phyloP scores from a whole-genome alignment of 2,797 vertebrate genomes.

The Lepidocolaptes lacrymiger region DNA sequence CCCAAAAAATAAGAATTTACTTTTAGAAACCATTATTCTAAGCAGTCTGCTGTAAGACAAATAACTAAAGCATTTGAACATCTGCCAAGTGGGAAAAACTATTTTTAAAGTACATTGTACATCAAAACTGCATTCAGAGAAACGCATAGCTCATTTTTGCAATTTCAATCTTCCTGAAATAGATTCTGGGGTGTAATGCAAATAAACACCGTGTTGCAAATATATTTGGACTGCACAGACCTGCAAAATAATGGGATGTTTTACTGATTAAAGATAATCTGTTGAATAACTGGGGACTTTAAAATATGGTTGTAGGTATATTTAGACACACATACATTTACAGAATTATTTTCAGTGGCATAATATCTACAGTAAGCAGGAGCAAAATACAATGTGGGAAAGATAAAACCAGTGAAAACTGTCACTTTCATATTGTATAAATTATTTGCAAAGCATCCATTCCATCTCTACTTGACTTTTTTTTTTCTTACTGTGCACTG shows the following conservation, averaged over 20 bases:
- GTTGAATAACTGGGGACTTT: neutral
- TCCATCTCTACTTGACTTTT: neutral
- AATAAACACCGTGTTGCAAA: neutral
- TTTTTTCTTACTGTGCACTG: conserved; percentile 24
- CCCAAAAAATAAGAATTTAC: neutral
- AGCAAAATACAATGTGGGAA: neutral
- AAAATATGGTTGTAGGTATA: neutral
- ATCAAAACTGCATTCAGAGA: neutral
- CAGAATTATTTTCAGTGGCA: neutral
- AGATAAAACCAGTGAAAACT: neutral
- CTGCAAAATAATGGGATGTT: neutral
- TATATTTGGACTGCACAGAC: neutral
- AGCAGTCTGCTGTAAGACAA: neutral
- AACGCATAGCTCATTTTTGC: neutral
- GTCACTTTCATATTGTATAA: neutral
- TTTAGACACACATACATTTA: neutral
- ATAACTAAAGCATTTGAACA: neutral
- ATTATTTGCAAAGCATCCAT: neutral
- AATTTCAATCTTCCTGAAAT: neutral
- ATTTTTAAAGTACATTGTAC: neutral
- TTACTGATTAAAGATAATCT: neutral
- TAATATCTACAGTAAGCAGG: neutral
- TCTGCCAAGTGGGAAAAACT: neutral
- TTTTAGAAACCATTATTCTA: neutral
- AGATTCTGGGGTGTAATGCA: neutral